These are phyloP conservation scores for Camelus bactrianus DNA, from an alignment of 2,113 vertebrate species.

Conservation along the genomic window DNA sequence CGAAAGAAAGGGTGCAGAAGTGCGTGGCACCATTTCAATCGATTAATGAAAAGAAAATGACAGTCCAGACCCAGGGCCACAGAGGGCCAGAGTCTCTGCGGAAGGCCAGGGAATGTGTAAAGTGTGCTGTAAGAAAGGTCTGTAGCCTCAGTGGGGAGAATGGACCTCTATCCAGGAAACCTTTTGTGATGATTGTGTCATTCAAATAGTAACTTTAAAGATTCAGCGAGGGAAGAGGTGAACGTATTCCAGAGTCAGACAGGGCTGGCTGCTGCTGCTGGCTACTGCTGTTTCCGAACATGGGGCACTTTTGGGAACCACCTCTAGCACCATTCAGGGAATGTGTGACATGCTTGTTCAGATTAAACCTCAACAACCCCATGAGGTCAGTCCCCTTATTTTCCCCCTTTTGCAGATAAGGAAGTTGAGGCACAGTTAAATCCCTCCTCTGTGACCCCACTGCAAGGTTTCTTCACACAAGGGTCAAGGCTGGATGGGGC, in stretches of 20 bases:
- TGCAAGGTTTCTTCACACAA: not conserved
- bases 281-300: fast-evolving
- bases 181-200: not conserved
- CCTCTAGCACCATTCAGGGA: not conserved
- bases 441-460: not conserved
- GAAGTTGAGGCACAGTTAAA: not conserved
- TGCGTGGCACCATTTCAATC: not conserved
- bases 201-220: not conserved
- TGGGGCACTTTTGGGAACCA: not conserved
- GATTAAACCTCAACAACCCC: not conserved
- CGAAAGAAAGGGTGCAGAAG: not conserved
- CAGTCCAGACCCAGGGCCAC: not conserved
- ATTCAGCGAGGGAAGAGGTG: not conserved
- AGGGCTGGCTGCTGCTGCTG: not conserved
- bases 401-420: not conserved
- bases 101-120: not conserved
- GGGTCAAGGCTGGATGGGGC: not conserved
- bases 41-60: not conserved
- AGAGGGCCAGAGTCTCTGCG: fast-evolving
- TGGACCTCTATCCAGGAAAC: not conserved
- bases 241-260: fast-evolving
- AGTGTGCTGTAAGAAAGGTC: fast-evolving
- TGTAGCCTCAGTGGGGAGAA: not conserved
- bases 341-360: fast-evolving
- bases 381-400: not conserved